phyloP scores from a whole-genome alignment of 2,888 invertebrate species.

The Leptinotarsa peninsularis region DNA sequence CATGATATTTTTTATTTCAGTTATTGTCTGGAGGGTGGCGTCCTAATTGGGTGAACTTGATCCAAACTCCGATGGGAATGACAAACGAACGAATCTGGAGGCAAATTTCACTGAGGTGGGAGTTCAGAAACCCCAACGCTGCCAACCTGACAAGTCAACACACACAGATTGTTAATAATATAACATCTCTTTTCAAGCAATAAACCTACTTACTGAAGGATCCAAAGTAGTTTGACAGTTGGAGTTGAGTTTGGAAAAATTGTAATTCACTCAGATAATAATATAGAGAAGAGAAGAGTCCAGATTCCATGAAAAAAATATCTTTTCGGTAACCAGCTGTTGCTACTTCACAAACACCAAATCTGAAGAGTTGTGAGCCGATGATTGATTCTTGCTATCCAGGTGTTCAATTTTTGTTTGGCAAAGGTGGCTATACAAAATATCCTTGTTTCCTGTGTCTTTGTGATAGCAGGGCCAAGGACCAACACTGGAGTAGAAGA shows the following conservation, averaged over 20 bases:
- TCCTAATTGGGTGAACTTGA: conserved; percentile 67
- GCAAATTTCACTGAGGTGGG: conserved; percentile 68
- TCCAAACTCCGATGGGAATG: conserved; percentile 68
- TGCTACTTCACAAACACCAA: too few species aligned
- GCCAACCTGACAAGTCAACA: background rate
- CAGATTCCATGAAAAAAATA: too few species aligned
- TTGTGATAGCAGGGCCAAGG: too few species aligned
- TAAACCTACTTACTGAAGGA: background rate
- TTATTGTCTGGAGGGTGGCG: conserved; percentile 67
- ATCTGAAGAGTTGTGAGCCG: too few species aligned
- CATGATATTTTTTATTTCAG: conserved; percentile 55
- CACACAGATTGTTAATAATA: conserved; percentile 11
- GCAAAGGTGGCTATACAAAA: too few species aligned
- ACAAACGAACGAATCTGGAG: conserved; percentile 66
- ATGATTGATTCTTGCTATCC: too few species aligned
- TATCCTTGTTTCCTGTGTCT: too few species aligned
- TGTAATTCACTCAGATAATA: background rate
- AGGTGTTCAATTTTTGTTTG: too few species aligned
- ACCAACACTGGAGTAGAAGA: too few species aligned
- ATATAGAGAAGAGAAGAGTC: background rate
- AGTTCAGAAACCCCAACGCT: conserved; percentile 63
- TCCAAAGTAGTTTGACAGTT: too few species aligned
- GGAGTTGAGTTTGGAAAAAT: too few species aligned
- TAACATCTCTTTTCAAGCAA: conserved; percentile 3
- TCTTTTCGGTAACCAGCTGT: too few species aligned